A percentile compares a stretch with the other conserved stretches of the same genome.
Evolutionary conservation across 2,113 vertebrate species (phyloP).

Genomic region (Scomber japonicus): DNA sequence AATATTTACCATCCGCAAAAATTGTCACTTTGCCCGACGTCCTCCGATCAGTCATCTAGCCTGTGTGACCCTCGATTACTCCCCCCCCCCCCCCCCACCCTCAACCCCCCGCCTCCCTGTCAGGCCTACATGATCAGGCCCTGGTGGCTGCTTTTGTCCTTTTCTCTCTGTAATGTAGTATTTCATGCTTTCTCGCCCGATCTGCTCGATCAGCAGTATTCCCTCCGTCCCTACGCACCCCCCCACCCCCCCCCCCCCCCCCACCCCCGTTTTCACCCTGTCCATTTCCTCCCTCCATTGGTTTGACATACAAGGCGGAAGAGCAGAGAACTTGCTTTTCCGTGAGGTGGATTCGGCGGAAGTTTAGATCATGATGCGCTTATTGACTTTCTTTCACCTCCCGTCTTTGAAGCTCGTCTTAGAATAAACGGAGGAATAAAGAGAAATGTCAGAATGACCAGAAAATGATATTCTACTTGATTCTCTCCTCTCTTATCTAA

Average conservation of each 20-base stretch:
- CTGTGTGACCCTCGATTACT: constrained; percentile 69
- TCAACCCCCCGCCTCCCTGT: constrained; percentile 44
- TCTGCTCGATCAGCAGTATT: constrained; percentile 79
- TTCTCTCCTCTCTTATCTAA: constrained; percentile 40
- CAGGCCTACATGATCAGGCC: constrained; percentile 68
- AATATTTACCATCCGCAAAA: constrained; percentile 75
- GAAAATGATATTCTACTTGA: constrained; percentile 13
- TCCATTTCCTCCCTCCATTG: constrained; percentile 68
- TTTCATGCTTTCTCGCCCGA: constrained; percentile 77
- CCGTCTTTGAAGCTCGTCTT: constrained; percentile 37
- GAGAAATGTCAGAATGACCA: constrained; percentile 68
- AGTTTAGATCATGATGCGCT: constrained; percentile 50
- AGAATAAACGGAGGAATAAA: constrained; percentile 34
- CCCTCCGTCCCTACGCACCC: constrained; percentile 56
- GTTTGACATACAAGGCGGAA: constrained; percentile 48
- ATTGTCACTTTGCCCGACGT: constrained; percentile 63
- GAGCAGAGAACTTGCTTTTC: constrained; percentile 34
- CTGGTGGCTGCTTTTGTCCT: constrained; percentile 77
- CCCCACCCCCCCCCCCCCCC: constrained; percentile 23
- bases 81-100: constrained; percentile 37
- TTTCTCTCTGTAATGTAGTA: constrained; percentile 74
- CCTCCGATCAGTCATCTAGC: constrained; percentile 68
- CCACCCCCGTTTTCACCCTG: constrained; percentile 19
- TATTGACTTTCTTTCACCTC: constrained; percentile 59
- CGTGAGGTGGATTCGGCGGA: constrained; percentile 20